phyloP scores from a whole-genome alignment of 2,113 vertebrate species.

The Pedetes capensis region DNA sequence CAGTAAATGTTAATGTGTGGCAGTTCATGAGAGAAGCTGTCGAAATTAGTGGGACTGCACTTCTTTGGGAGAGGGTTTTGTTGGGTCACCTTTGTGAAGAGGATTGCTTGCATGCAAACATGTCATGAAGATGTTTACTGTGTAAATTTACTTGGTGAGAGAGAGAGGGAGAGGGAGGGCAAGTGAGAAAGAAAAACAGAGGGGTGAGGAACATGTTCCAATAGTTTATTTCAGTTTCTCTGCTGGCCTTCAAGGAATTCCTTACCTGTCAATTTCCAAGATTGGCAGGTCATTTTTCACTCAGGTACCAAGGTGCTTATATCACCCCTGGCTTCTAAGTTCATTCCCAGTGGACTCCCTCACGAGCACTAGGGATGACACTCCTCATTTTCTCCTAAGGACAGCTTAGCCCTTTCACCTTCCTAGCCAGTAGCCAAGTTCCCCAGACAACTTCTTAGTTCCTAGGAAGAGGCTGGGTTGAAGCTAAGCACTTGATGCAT shows the following conservation, averaged over 20 bases:
- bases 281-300: neutral
- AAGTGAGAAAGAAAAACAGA: neutral
- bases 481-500: neutral
- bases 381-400: neutral
- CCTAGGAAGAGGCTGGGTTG: neutral
- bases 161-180: neutral
- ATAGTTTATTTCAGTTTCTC: slow-evolving; percentile 18
- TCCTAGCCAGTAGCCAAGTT: neutral
- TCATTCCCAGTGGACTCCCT: neutral
- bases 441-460: neutral
- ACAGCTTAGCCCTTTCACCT: neutral
- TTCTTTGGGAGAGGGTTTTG: neutral
- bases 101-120: neutral
- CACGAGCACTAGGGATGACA: neutral
- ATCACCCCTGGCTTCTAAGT: neutral
- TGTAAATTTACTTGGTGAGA: neutral
- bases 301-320: neutral
- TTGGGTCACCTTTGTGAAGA: neutral
- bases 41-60: neutral
- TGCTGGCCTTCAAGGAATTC: neutral
- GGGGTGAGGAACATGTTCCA: neutral
- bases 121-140: neutral
- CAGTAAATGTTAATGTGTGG: neutral
- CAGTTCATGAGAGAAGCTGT: neutral
- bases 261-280: neutral